Evolutionary conservation across 2,113 vertebrate species (phyloP), one percentile per base, ranked within the genome.

Genomic region (Upupa epops): DNA sequence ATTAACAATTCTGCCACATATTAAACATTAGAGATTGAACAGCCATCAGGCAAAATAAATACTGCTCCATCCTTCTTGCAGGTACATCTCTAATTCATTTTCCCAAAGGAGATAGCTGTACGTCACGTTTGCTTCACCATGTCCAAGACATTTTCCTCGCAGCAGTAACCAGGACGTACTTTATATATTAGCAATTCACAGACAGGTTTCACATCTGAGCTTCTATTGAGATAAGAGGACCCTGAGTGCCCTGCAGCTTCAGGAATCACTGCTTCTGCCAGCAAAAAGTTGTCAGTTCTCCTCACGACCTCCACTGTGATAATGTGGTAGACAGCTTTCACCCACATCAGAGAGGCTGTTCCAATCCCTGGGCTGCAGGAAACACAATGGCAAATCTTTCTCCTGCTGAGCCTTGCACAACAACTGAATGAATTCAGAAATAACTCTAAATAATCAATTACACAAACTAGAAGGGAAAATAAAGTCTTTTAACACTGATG

Each of bases 391-490:
- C 40, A 42, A 42, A 15, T 42, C 40, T 15, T 42, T 42, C 40
- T 42, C 40, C 40, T 42, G 40, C 51, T 19, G 31, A 37, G 26
- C 14, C 13, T 55, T 42, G 9, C 54, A 32, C 0, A 0, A 45
- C 11, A 36, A 26, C 8, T 18, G 36, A 28, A 34, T 5, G 7
- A 19, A 42, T 32, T 82, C 73, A 52, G 4, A 58, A 8, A 58
- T 36, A 54, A 85, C 10, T 6, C 17, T 31, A 64, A 73, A 49
- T 45, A 49, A 73, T 13, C 48, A 59, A 54, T 36, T 36, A 28
- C 3, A 13, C 10, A 68, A 63, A 31, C 16, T 8, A 61, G 54
- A 37, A 36, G n/a, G n/a, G 20, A 16, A n/a, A 46, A 69, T 69
- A 75, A 66, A 34, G 1, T 5, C 13, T 5, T 81, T 61, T 76